These are phyloP conservation scores for Gulo gulo DNA, from an alignment of 2,113 vertebrate species.

Conservation along the genomic window DNA sequence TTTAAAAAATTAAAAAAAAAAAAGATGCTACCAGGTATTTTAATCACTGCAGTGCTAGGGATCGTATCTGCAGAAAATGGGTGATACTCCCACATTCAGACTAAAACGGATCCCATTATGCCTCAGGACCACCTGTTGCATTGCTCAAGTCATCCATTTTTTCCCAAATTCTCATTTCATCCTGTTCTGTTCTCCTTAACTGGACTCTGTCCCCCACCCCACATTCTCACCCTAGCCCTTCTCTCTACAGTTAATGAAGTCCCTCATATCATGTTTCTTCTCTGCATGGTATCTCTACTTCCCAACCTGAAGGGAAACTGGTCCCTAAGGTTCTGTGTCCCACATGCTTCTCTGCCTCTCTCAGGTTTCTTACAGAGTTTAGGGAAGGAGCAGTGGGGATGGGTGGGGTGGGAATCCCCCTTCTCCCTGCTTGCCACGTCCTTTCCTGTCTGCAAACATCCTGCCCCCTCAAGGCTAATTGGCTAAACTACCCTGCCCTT, in stretches of 20 bases:
- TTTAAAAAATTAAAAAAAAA: neutral
- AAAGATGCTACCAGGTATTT: neutral
- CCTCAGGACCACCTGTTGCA: neutral
- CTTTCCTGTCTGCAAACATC: neutral
- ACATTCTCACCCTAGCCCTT: neutral
- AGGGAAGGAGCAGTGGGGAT: neutral
- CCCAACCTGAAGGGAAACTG: neutral
- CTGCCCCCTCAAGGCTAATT: neutral
- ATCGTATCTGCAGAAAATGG: neutral
- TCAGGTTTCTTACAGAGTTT: neutral
- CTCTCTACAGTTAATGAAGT: neutral
- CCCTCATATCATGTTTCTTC: neutral
- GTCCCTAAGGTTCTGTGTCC: neutral
- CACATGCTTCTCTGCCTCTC: neutral
- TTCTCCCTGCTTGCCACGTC: neutral
- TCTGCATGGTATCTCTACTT: neutral
- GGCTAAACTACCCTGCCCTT: neutral
- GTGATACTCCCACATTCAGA: neutral
- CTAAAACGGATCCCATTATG: neutral
- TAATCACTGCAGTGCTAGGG: neutral
- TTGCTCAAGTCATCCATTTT: neutral
- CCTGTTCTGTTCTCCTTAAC: neutral
- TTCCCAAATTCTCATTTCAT: neutral
- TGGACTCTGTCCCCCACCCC: neutral
- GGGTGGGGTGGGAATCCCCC: neutral